Base-by-base conservation (phyloP, 2,888 invertebrate genomes). In the Crepidodera aurea region DNA sequence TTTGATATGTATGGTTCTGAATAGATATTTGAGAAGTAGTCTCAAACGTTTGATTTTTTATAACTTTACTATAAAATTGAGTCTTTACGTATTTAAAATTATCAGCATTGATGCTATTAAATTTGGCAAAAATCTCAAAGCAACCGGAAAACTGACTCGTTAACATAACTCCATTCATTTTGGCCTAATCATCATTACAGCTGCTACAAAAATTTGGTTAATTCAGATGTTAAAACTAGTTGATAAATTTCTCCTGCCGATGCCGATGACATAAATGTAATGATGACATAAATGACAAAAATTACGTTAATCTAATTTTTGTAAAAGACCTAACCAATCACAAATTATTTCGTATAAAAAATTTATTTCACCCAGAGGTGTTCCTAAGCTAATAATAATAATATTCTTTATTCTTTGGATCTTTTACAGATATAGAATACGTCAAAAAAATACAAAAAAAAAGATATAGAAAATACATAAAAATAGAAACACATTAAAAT, bases 81-180 rank as follows among this genome's bases (percentile, higher is more conserved):
- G 68, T 69, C 48, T 67, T 69, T 2, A 67, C 63, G 58, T 66
- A 72, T 51, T 69, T 70, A 22, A 70, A 68, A 40, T 72, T 71
- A 19, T 68, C 60, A 1, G 67, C 59, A 32, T 62, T 67, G 34
- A 65, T 62, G 22, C 60, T 65, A 51, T 69, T 68, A 19, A 71
- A 59, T 46, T 65, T 64, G 6, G 67, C 56, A 37, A 69, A 68
- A n/a, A 70, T 44, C 40, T 70, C 71, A 25, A 70, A 68, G 42
- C 65, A 71, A 18, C 67, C 65, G 5, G 66, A 51, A 42, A 67
- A 48, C 19, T 65, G 66, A 48, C 62, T 58, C 37, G 60, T 57
- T 7, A 60, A 40, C 8, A 25, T 48, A 34, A 51, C 51, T 42
- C 32, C 53, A 40, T 51, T 25, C 66, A 66, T 66, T 51, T 55